A percentile compares a stretch with the other conserved stretches of the same genome.
These are phyloP conservation scores for Drosophila anomelani DNA, from an alignment of 2,888 invertebrate genomes.

Conservation along the genomic window DNA sequence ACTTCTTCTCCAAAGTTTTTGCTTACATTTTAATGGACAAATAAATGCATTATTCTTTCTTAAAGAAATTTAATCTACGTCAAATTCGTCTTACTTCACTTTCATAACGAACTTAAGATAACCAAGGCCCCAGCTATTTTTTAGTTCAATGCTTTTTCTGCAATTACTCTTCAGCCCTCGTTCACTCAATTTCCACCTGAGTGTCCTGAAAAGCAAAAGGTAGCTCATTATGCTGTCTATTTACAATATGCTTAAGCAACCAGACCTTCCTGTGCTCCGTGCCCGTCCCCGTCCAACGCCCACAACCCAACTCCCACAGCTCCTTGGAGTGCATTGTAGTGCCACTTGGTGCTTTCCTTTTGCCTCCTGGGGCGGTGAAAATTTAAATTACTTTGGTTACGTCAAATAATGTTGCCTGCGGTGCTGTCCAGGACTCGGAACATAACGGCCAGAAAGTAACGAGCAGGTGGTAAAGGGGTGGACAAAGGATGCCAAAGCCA, in stretches of 20 bases:
- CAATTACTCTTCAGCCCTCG: constrained; percentile 18
- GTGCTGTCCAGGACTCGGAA: constrained; percentile 55
- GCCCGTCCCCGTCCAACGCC: background rate
- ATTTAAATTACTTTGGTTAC: constrained; percentile 78
- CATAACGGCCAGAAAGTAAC: constrained; percentile 39
- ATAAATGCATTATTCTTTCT: background rate
- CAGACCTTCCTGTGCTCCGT: constrained; percentile 34
- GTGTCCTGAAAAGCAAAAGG: constrained; percentile 67
- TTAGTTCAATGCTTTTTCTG: constrained; percentile 38
- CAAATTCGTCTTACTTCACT: constrained; percentile 1
- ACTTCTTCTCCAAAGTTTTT: no score
- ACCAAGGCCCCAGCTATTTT: constrained; percentile 20
- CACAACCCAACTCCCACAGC: background rate
- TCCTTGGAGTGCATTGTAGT: constrained; percentile 68
- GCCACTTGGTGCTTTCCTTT: constrained; percentile 58
- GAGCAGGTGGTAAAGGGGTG: constrained; percentile 11
- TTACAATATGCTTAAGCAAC: constrained; percentile 77
- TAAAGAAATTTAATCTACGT: background rate
- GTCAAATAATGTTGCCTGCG: constrained; percentile 77
- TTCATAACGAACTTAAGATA: constrained; percentile 14
- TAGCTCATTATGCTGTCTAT: constrained; percentile 78
- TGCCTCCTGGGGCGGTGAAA: constrained; percentile 55
- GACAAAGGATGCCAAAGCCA: constrained; percentile 42
- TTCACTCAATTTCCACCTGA: constrained; percentile 69
- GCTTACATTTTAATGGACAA: background rate